Evolutionary conservation across 1,140 invertebrate species (phyloP).

Genomic region (Chelonus insularis): DNA sequence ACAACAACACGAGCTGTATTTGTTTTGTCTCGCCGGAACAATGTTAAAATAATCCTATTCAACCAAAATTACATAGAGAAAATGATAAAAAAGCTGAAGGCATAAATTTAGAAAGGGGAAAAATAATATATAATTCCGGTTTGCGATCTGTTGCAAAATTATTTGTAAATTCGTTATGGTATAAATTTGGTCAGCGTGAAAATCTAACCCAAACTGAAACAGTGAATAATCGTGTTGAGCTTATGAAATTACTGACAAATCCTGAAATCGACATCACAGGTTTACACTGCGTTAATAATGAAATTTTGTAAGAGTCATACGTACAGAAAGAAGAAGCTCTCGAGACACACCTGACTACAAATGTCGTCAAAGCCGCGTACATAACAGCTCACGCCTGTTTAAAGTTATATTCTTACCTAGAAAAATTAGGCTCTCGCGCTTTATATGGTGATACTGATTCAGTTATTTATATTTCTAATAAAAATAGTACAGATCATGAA

Average conservation of each 20-base stretch:
- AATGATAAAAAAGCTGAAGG: conserved; percentile 45
- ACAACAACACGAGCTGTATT: too few relatives aligned
- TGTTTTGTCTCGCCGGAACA: conserved; percentile 35
- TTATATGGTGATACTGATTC: too few relatives aligned
- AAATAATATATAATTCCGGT: conserved; percentile 48
- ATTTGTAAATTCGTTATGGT: conserved; percentile 49
- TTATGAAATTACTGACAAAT: conserved; percentile 40
- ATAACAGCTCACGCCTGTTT: conserved; percentile 53
- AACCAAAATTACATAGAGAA: conserved; percentile 41
- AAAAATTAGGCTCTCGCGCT: too few relatives aligned
- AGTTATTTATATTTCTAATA: too few relatives aligned
- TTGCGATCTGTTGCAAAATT: conserved; percentile 42
- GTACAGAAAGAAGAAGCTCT: too few relatives aligned
- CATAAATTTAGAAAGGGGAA: conserved; percentile 41
- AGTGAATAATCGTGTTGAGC: conserved; percentile 33
- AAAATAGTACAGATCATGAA: conserved; percentile 21
- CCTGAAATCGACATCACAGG: conserved; percentile 30
- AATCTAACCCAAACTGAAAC: conserved; percentile 39
- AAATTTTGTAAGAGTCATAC: too few relatives aligned
- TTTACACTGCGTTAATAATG: too few relatives aligned
- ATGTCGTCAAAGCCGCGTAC: conserved; percentile 49
- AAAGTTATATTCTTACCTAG: too few relatives aligned
- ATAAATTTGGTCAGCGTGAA: conserved; percentile 42
- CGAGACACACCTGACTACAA: conserved; percentile 29
- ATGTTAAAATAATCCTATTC: conserved; percentile 35